Base-by-base conservation (phyloP, 2,888 invertebrate genomes). In the Vesta saturnalis region DNA sequence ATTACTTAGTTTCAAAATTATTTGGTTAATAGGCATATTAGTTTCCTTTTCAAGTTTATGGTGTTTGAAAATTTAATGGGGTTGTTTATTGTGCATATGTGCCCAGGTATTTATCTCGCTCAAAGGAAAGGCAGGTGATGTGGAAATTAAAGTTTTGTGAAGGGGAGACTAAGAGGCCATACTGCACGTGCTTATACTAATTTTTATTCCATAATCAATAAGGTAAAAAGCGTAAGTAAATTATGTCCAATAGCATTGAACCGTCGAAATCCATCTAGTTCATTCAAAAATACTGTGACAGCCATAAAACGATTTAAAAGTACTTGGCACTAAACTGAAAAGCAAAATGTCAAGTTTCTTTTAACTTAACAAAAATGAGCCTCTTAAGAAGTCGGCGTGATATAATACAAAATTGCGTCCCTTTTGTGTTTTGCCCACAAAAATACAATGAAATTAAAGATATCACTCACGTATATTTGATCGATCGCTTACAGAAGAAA, bases 111-210 rank as follows among this genome's bases (percentile, higher is more conserved):
- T 73, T 73, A 71, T 70, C 69, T 70, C 63, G 61, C 61, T 69
- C 57, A 66, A 70, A 69, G 70, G 70, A 73, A 71, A 71, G 65
- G 71, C 74, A 74, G 74, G 74, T 74, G 74, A 66, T 70, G 68
- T 70, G 71, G 72, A 74, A 74, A 74, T 74, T 74, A 74, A 72
- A 64, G 43, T 55, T 60, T 68, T 35, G 64, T 57, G 22, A 60
- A 63, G 56, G 67, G 67, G 59, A 57, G 47, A 47, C 23, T 52
- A 61, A 67, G 43, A 59, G 62, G 43, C 63, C 67, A 62, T 63
- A 63, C 22, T 39, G 67, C 67, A 63, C 67, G 67, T 63, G 67
- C 59, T 47, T 58, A 21, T 63, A 46, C 30, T 21, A 57, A 63
- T 57, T 57, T 63, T 57, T 63, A 55, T 63, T 47, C 18, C 19